Evolutionary conservation across 30 jellyfish, hydroid and myxozoan species (phyloP).

Genomic region (Chironex yamaguchii): DNA sequence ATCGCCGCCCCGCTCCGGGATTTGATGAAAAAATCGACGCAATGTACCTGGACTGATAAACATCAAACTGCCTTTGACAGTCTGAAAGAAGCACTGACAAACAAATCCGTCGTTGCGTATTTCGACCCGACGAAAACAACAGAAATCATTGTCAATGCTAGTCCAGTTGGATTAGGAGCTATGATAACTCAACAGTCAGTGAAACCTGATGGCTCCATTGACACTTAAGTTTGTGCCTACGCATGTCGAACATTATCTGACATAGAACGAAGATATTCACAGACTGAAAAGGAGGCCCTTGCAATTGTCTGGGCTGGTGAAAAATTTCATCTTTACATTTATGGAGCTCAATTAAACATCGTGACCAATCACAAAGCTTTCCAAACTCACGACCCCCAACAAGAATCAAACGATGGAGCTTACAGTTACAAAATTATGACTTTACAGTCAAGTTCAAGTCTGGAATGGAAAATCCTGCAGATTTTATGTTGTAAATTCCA

Average conservation of each 20-base stretch:
- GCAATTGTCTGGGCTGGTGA: conserved; percentile 32
- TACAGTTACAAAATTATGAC: too few relatives aligned
- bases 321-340: neutral
- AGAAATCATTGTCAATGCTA: conserved; percentile 46
- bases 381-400: conserved; percentile 27
- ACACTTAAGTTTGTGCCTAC: conserved; percentile 2
- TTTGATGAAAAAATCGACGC: neutral
- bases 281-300: conserved; percentile 52
- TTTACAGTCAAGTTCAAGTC: too few relatives aligned
- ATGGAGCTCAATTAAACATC: conserved; percentile 14
- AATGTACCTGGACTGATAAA: neutral
- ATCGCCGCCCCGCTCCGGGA: conserved; percentile 47
- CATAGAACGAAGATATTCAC: conserved; percentile 37
- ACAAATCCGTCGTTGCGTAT: neutral
- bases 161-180: conserved; percentile 54
- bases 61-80: conserved; percentile 16
- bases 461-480: too few relatives aligned
- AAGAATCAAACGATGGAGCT: conserved; percentile 19
- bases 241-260: conserved; percentile 30
- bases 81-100: neutral
- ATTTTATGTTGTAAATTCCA: too few relatives aligned
- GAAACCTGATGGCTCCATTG: neutral
- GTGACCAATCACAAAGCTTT: conserved; percentile 38
- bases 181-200: neutral
- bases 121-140: conserved; percentile 26